Percentiles rank a stretch among this genome's conserved stretches.
Evolutionary conservation across 2,888 invertebrate genomes (phyloP).

Genomic region (Cenopis cana): DNA sequence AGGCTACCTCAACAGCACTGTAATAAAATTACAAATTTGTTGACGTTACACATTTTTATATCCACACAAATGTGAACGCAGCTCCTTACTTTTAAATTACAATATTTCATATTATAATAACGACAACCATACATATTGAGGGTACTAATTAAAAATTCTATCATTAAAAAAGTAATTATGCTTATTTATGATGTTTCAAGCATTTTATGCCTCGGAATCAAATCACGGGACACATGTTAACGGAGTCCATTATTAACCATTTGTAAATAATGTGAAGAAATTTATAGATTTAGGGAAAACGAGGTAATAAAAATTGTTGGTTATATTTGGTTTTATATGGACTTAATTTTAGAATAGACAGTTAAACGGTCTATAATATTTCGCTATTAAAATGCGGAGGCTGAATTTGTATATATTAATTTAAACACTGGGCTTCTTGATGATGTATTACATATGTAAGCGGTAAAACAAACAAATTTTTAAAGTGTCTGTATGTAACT

Average conservation of each 20-base stretch:
- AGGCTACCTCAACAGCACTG: constrained; percentile 75
- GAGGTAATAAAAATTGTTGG: constrained; percentile 27
- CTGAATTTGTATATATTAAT: neutral
- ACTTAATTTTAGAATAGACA: neutral
- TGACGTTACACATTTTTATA: constrained; percentile 69
- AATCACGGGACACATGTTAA: constrained; percentile 52
- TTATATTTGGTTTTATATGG: constrained; percentile 2
- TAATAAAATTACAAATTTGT: constrained; percentile 76
- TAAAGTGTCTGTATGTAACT: too few relatives aligned
- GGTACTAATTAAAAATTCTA: constrained; percentile 64
- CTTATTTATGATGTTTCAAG: constrained; percentile 59
- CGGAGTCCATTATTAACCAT: constrained; percentile 23
- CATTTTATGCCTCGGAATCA: constrained; percentile 53
- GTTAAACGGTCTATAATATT: neutral
- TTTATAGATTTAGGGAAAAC: constrained; percentile 38
- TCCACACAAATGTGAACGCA: constrained; percentile 69
- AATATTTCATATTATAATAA: constrained; percentile 62
- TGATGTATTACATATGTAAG: too few relatives aligned
- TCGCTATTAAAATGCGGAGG: neutral
- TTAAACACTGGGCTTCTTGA: too few relatives aligned
- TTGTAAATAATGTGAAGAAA: constrained; percentile 27
- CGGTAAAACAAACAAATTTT: too few relatives aligned
- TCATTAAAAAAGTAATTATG: constrained; percentile 55
- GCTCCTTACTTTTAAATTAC: constrained; percentile 59
- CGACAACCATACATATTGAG: constrained; percentile 65